Conservation (phyloP, 2,113 vertebrate genomes). For the human region DNA sequence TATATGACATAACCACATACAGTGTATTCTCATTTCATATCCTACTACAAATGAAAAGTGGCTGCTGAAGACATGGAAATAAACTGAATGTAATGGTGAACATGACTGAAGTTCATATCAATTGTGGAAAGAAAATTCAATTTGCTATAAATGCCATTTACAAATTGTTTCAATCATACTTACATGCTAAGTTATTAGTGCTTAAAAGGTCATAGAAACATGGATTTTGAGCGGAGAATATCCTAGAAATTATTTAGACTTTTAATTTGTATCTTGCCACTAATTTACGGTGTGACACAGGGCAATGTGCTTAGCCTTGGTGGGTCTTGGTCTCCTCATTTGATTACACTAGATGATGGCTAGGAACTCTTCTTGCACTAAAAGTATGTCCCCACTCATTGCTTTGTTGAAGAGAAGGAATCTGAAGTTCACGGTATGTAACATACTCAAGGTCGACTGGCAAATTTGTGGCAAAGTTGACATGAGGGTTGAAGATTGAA, state of each 20-base stretch:
- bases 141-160: conserved; percentile 67
- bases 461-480: not conserved
- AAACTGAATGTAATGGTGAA: conserved; percentile 31
- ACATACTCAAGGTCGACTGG: conserved; percentile 30
- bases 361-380: not conserved
- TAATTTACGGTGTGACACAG: conserved; percentile 45
- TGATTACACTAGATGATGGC: conserved; percentile 1
- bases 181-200: conserved; percentile 62
- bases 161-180: conserved; percentile 72
- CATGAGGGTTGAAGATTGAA: not conserved
- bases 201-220: conserved; percentile 69
- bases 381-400: not conserved
- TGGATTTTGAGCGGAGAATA: conserved; percentile 52
- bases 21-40: conserved; percentile 41
- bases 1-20: not conserved
- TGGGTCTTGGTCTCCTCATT: conserved; percentile 21
- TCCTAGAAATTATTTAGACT: conserved; percentile 51
- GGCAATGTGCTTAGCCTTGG: not conserved
- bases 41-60: conserved; percentile 53
- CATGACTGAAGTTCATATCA: conserved; percentile 59
- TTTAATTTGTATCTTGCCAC: conserved; percentile 51
- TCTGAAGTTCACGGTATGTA: not conserved
- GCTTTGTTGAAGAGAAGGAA: conserved; percentile 5
- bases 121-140: conserved; percentile 70
- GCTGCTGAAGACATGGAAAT: conserved; percentile 45